Conservation (phyloP, 1,140 invertebrate species). For the Periplaneta americana region DNA sequence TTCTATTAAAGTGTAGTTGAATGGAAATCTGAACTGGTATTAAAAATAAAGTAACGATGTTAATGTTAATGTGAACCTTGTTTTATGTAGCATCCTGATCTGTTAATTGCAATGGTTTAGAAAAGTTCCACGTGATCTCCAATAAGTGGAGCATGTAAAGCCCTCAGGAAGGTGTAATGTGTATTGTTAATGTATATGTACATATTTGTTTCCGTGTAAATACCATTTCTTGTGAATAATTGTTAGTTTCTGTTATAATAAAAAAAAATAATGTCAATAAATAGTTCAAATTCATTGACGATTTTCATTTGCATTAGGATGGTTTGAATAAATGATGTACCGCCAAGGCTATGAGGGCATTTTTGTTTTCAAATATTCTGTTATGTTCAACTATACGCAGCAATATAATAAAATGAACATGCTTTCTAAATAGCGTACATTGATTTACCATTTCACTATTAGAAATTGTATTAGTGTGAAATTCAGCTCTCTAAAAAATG, state of each 20-base stretch:
- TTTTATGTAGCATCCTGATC: not conserved
- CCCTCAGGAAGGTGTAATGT: not conserved
- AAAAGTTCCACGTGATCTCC: not conserved
- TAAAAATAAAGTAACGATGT: not conserved
- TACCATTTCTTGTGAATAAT: constrained; percentile 6
- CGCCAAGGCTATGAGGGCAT: not conserved
- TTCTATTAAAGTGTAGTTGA: not conserved
- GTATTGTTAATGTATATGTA: not conserved
- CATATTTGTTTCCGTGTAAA: not conserved
- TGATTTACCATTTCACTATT: no score
- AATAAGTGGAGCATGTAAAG: not conserved
- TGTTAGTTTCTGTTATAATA: constrained; percentile 1
- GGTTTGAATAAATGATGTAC: not conserved
- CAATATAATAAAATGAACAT: not conserved
- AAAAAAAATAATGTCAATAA: not conserved
- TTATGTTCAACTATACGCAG: not conserved
- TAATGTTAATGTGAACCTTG: not conserved
- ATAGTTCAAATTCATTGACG: not conserved
- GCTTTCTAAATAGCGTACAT: not conserved
- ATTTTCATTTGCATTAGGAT: not conserved
- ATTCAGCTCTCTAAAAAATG: no score
- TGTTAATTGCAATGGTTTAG: not conserved
- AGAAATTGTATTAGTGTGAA: no score
- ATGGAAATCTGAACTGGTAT: not conserved
- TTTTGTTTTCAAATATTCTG: not conserved